phyloP scores from a whole-genome alignment of 2,113 vertebrate genomes.

The Indicator indicator region DNA sequence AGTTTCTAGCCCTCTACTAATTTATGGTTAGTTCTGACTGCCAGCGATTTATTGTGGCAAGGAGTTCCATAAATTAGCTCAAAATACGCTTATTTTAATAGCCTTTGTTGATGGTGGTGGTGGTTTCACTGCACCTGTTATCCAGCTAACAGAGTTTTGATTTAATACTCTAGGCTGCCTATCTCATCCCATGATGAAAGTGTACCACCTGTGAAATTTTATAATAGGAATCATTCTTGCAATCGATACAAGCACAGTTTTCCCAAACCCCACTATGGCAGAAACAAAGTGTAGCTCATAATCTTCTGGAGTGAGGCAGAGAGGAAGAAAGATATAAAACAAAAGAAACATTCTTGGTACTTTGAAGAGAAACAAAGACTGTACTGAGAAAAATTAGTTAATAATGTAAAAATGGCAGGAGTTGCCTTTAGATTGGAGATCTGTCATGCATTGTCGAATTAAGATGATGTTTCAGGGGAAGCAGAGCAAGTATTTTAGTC shows the following conservation, averaged over 20 bases:
- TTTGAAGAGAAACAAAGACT: slow-evolving; percentile 65
- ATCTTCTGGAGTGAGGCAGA: slow-evolving; percentile 49
- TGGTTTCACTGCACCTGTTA: neutral
- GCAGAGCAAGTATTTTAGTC: slow-evolving; percentile 28
- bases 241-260: neutral
- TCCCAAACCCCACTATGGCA: neutral
- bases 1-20: neutral
- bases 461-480: slow-evolving; percentile 14
- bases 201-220: neutral
- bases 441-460: slow-evolving; percentile 50
- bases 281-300: slow-evolving; percentile 10
- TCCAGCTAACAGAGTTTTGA: neutral
- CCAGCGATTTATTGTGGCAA: neutral
- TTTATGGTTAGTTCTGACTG: neutral
- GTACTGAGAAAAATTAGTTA: slow-evolving; percentile 50
- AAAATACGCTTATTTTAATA: neutral
- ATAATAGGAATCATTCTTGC: slow-evolving; percentile 4
- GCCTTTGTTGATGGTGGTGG: neutral
- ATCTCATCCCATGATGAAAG: neutral
- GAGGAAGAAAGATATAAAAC: slow-evolving; percentile 51
- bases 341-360: slow-evolving; percentile 65
- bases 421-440: neutral
- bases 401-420: slow-evolving; percentile 55
- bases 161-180: neutral
- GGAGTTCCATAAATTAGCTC: neutral